phyloP scores from a whole-genome alignment of 2,888 invertebrate species.

The Argynnis bischoffii region DNA sequence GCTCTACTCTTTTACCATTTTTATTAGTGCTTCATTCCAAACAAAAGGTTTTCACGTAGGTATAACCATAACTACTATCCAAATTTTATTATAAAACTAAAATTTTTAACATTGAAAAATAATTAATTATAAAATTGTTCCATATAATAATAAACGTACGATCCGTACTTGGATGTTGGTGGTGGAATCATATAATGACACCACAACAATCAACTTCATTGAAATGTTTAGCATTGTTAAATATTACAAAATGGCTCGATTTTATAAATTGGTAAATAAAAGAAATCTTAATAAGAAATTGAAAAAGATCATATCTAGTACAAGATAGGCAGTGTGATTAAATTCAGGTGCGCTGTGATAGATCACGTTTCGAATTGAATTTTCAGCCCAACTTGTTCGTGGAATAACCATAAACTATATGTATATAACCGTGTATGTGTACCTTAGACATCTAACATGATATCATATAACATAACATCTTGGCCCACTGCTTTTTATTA shows the following conservation, averaged over 20 bases:
- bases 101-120: not conserved
- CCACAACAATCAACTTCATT: no score
- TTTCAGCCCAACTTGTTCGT: conserved; percentile 40
- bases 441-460: conserved; percentile 18
- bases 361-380: conserved; percentile 56
- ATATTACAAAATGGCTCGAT: no score
- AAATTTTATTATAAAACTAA: not conserved
- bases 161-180: not conserved
- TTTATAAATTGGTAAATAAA: no score
- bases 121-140: no score
- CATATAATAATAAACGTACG: not conserved
- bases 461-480: no score
- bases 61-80: not conserved
- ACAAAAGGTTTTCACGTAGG: conserved; percentile 21
- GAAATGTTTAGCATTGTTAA: no score
- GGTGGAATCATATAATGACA: no score
- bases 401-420: conserved; percentile 25
- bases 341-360: conserved; percentile 47
- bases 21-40: conserved; percentile 31
- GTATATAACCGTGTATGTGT: conserved; percentile 14
- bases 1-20: conserved; percentile 37
- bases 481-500: no score
- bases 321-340: conserved; percentile 37
- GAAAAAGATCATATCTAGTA: not conserved
- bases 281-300: no score